A percentile compares a stretch with the other conserved stretches of the same genome.
Conservation (phyloP, 2,113 vertebrate species). For the Morone saxatilis region DNA sequence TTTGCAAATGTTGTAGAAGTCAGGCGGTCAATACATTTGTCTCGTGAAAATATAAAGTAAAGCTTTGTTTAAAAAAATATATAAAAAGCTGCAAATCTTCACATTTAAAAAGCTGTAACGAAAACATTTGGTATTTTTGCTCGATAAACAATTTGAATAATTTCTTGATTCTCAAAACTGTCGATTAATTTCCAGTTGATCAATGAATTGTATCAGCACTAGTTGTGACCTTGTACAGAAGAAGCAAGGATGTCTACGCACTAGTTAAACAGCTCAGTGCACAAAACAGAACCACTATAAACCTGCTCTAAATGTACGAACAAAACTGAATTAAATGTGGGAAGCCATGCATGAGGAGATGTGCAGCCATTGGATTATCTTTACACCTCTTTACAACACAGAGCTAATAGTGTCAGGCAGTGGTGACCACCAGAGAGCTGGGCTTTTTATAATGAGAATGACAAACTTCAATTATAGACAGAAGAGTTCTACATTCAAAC, state of each 20-base stretch:
- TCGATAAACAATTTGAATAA: background rate
- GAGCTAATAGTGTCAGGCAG: conserved; percentile 21
- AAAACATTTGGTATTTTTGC: background rate
- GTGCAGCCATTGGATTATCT: conserved; percentile 45
- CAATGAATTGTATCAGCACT: background rate
- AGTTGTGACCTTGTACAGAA: background rate
- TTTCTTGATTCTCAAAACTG: conserved; percentile 28
- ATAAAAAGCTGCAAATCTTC: background rate
- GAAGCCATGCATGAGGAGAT: conserved; percentile 68
- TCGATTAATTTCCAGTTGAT: background rate
- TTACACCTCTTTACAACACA: conserved; percentile 32
- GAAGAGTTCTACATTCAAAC: background rate
- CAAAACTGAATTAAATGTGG: conserved; percentile 15
- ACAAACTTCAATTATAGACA: background rate
- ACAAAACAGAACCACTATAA: background rate
- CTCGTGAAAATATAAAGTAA: background rate
- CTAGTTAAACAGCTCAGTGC: background rate
- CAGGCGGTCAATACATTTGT: background rate
- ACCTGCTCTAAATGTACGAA: conserved; percentile 8
- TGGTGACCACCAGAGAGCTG: conserved; percentile 20
- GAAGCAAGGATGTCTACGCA: background rate
- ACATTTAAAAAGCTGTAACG: background rate
- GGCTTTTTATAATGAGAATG: conserved; percentile 38
- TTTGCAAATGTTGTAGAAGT: background rate
- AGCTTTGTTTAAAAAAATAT: background rate